Evolutionary conservation across 1,140 invertebrate species (phyloP).

Genomic region (Pachyrhynchus sulphureomaculatus): DNA sequence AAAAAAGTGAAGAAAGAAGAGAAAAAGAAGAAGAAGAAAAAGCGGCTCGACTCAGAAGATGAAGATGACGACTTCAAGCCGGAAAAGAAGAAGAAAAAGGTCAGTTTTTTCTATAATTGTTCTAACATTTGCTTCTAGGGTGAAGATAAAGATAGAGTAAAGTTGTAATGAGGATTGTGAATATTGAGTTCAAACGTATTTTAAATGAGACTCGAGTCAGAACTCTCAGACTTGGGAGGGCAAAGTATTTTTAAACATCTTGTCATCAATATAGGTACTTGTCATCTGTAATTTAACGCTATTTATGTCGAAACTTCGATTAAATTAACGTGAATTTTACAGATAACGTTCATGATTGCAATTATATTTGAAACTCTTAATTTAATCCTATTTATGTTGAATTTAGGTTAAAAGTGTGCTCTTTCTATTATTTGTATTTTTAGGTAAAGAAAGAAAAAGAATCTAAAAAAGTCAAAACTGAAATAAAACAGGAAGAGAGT

Average conservation of each 20-base stretch:
- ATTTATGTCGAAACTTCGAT: not conserved
- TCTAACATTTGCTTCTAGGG: no score
- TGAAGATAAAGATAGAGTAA: no score
- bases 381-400: not conserved
- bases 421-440: not conserved
- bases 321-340: no score
- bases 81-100: conserved; percentile 57
- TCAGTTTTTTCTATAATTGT: conserved; percentile 63
- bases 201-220: no score
- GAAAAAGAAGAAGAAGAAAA: conserved; percentile 62
- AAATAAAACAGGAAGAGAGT: conserved; percentile 53
- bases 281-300: no score
- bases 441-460: conserved; percentile 52
- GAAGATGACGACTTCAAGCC: conserved; percentile 61
- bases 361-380: not conserved
- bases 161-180: no score
- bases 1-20: conserved; percentile 74
- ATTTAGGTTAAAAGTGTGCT: no score
- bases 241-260: no score
- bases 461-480: conserved; percentile 47
- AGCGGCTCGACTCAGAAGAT: conserved; percentile 58
- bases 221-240: no score
- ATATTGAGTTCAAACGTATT: no score
- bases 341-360: not conserved
- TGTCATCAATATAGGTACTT: no score